Evolutionary conservation across 2,113 vertebrate genomes (phyloP).

Genomic region (Crocuta crocuta): DNA sequence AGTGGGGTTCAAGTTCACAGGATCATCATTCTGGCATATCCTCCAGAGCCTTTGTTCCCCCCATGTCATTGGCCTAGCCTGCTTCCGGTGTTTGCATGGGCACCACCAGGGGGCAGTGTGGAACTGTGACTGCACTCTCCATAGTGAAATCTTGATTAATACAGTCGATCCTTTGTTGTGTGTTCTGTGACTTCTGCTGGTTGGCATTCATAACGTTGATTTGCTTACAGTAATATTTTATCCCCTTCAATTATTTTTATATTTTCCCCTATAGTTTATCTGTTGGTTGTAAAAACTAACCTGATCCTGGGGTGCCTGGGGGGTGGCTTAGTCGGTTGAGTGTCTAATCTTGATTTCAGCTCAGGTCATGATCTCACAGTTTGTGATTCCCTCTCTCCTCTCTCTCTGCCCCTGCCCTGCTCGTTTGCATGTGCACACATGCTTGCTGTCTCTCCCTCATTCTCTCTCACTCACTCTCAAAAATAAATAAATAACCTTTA

Average conservation of each 20-base stretch:
- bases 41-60: background rate
- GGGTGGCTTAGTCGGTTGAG: no score
- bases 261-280: background rate
- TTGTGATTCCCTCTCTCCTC: no score
- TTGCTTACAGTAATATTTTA: conserved; percentile 22
- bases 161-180: conserved; percentile 40
- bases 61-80: background rate
- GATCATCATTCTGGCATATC: background rate
- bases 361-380: no score
- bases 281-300: background rate
- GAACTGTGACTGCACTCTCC: background rate
- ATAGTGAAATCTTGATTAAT: background rate
- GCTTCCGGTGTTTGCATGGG: background rate
- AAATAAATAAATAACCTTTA: no score
- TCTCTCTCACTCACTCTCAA: no score
- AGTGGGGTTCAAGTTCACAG: no score
- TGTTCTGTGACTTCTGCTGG: conserved; percentile 36
- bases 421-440: no score
- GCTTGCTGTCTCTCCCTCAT: no score
- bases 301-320: no score
- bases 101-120: conserved; percentile 68
- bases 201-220: conserved; percentile 29
- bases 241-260: conserved; percentile 43
- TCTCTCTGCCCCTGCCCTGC: no score
- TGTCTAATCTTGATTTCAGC: no score